A percentile compares a stretch with the other conserved stretches of the same genome.
Conservation (phyloP, 2,797 vertebrate species). For the Podargus strigoides region DNA sequence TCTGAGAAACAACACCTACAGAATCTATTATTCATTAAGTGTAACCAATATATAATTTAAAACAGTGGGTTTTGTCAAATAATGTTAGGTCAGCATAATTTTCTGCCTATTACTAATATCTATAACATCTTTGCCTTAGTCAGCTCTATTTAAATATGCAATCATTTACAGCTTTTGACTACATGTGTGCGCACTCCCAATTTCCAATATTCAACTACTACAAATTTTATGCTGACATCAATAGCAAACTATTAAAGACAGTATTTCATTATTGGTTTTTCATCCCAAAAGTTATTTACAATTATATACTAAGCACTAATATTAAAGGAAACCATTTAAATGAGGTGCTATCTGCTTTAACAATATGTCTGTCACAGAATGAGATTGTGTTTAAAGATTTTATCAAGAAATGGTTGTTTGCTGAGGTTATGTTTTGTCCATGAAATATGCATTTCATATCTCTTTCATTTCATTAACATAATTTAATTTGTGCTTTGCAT, state of each 20-base stretch:
- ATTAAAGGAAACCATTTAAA: slow-evolving; percentile 99
- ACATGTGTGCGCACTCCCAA: slow-evolving; percentile 92
- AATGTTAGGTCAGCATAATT: slow-evolving; percentile 99
- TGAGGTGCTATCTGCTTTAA: slow-evolving; percentile 99
- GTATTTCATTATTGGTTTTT: slow-evolving; percentile 99
- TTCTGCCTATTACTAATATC: slow-evolving; percentile 99
- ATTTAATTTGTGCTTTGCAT: slow-evolving; percentile 99
- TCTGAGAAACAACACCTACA: slow-evolving; percentile 89
- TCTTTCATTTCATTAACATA: slow-evolving; percentile 99
- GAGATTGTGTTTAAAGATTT: slow-evolving; percentile 99
- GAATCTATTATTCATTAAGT: slow-evolving; percentile 99
- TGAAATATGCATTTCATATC: slow-evolving; percentile 99
- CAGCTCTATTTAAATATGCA: slow-evolving; percentile 99
- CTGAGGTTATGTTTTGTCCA: slow-evolving; percentile 99
- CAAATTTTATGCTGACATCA: slow-evolving; percentile 99
- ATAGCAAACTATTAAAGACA: slow-evolving; percentile 99
- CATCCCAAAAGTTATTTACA: slow-evolving; percentile 99
- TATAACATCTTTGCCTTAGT: slow-evolving; percentile 99
- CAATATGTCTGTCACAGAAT: slow-evolving; percentile 99
- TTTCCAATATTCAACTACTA: slow-evolving; percentile 99
- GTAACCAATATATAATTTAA: slow-evolving; percentile 99
- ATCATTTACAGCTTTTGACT: slow-evolving; percentile 99
- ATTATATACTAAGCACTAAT: slow-evolving; percentile 99
- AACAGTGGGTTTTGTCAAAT: slow-evolving; percentile 95
- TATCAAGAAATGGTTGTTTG: slow-evolving; percentile 99